Evolutionary conservation across 2,113 vertebrate species (phyloP), one percentile per base, ranked within the genome.

Genomic region (Microtus pennsylvanicus): DNA sequence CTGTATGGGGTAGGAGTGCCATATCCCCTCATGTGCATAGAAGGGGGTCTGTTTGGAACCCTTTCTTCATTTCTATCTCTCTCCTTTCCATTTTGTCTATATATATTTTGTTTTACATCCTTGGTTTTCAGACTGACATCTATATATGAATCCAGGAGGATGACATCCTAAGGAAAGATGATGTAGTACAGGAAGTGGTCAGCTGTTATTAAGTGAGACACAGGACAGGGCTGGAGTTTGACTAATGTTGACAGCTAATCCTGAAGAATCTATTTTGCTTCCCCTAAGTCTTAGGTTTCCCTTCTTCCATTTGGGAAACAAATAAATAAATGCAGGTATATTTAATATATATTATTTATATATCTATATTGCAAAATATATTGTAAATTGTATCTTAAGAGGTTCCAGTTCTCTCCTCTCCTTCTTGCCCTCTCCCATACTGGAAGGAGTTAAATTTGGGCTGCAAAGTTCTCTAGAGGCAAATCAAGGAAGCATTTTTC

Each of bases 401-500:
- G 45, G 5, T 52, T 61, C 10, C 69, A 82, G 38, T 69, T 52
- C 17, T 26, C 45, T 35, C 17, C 24, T 33, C 17, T 26, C 9
- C 6, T 35, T 28, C 13, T 58, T 55, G 7, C 5, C 30, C 35
- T 45, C 14, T 77, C 10, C 8, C 26, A 26, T 33, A 17, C 21
- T 75, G 74, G 67, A 47, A 95, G 28, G 75, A 80, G 89, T 96
- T 95, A 94, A 91, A 85, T 91, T 92, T 30, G 74, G 82, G 45
- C 67, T 75, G 47, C 69, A 93, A 80, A 45, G 69, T 33, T 80
- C 52, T 94, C 87, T 82, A 72, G 96, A 50, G 70, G 72, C 35
- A 28, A 58, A 96, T 94, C 78, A 92, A 95, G 72, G 74, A 78
- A 55, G 86, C 95, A 26, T 78, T 91, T 58, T 97, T 95, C 82